These are phyloP conservation scores for Prochilodus magdalenae DNA, from an alignment of 2,113 vertebrate species.

Conservation along the genomic window DNA sequence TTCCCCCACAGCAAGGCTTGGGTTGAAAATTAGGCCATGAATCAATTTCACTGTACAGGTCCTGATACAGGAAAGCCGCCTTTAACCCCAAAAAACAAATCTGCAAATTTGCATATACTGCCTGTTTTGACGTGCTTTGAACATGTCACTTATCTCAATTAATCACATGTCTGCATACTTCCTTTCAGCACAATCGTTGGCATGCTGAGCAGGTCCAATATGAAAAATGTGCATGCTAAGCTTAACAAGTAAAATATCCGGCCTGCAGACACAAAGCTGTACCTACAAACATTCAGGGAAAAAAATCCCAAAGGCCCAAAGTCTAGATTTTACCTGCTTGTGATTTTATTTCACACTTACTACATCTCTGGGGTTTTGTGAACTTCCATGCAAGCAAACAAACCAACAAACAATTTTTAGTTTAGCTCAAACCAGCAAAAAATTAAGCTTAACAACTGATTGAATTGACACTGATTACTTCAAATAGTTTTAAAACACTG, in stretches of 20 bases:
- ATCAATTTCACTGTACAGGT: not conserved
- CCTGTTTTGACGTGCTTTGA: not conserved
- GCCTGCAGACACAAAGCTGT: too few species aligned
- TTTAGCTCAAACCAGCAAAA: too few species aligned
- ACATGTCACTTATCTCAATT: not conserved
- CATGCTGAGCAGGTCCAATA: not conserved
- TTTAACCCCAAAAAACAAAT: not conserved
- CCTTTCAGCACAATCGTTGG: constrained; percentile 1
- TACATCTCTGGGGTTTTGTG: too few species aligned
- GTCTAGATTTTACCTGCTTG: too few species aligned
- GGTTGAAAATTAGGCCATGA: not conserved
- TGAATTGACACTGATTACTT: too few species aligned
- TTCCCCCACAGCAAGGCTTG: not conserved
- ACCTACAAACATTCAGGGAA: too few species aligned
- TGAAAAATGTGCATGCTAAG: not conserved
- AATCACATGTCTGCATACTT: constrained; percentile 4
- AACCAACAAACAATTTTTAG: too few species aligned
- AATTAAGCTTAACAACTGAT: too few species aligned
- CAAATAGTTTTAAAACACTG: too few species aligned
- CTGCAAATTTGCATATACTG: not conserved
- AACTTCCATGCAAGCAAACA: too few species aligned
- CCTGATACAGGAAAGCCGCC: not conserved
- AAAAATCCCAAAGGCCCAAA: not conserved
- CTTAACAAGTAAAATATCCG: not conserved
- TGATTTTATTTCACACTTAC: too few species aligned